These are phyloP conservation scores for Tetramorium bicarinatum DNA, from an alignment of 2,888 invertebrate genomes.

Conservation along the genomic window DNA sequence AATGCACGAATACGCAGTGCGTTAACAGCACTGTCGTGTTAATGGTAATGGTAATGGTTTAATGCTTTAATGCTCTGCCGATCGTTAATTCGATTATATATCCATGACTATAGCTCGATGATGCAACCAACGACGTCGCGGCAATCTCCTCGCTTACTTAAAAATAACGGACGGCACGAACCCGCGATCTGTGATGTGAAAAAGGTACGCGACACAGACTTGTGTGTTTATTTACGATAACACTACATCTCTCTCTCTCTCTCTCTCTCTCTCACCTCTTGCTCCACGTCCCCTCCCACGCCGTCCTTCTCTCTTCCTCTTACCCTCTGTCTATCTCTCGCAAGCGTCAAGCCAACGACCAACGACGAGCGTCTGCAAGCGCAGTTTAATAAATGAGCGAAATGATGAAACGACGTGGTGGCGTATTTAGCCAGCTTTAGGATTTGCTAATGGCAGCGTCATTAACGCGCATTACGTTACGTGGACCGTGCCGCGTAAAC, in stretches of 20 bases:
- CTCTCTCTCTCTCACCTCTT: too few species aligned
- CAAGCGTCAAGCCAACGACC: too few species aligned
- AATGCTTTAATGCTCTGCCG: background rate
- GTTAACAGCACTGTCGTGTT: background rate
- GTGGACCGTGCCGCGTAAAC: background rate
- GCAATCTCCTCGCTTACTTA: background rate
- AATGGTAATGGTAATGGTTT: background rate
- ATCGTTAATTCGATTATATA: slow-evolving; percentile 38
- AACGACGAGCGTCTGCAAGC: background rate
- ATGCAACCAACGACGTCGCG: slow-evolving; percentile 5
- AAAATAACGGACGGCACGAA: slow-evolving; percentile 11
- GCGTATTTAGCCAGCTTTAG: background rate
- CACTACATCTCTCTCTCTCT: too few species aligned
- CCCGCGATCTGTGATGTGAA: background rate
- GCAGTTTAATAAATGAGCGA: background rate
- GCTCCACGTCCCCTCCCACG: background rate
- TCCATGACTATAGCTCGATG: background rate
- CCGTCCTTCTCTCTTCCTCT: background rate
- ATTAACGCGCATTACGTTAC: background rate
- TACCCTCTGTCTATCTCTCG: background rate
- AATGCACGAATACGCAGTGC: slow-evolving; percentile 6
- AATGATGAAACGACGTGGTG: too few species aligned
- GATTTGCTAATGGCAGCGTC: background rate
- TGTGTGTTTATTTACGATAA: slow-evolving; percentile 44
- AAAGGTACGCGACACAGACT: background rate